phyloP scores from a whole-genome alignment of 2,888 invertebrate species.

The Biston stratarius region DNA sequence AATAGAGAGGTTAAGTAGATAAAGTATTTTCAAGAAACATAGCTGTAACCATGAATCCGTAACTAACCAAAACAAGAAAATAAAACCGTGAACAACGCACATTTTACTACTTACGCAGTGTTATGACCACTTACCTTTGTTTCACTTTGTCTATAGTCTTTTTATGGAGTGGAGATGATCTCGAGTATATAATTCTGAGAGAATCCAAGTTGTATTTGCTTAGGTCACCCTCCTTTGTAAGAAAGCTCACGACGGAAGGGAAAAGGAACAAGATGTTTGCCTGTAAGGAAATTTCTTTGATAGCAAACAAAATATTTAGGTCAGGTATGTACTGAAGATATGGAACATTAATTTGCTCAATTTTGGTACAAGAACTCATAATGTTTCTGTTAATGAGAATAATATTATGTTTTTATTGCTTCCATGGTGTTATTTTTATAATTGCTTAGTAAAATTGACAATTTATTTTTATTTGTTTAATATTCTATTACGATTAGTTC shows the following conservation, averaged over 20 bases:
- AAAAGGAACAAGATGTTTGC: slow-evolving; percentile 65
- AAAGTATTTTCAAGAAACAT: neutral
- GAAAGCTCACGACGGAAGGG: slow-evolving; percentile 59
- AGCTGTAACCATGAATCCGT: slow-evolving; percentile 28
- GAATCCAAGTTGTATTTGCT: slow-evolving; percentile 61
- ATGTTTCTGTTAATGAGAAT: too few species aligned
- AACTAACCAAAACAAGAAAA: slow-evolving; percentile 38
- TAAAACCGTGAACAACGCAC: slow-evolving; percentile 38
- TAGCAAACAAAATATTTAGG: slow-evolving; percentile 5
- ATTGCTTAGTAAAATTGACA: too few species aligned
- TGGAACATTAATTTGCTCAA: neutral
- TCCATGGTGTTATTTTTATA: too few species aligned
- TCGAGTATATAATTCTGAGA: slow-evolving; percentile 68
- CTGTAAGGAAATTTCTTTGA: slow-evolving; percentile 51
- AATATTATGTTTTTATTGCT: too few species aligned
- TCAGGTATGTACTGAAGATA: neutral
- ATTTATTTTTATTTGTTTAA: too few species aligned
- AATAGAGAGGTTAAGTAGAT: neutral
- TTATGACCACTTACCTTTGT: slow-evolving; percentile 56
- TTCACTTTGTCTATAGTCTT: slow-evolving; percentile 68
- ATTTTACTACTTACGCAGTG: slow-evolving; percentile 37
- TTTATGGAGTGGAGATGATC: slow-evolving; percentile 67
- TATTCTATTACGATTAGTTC: too few species aligned
- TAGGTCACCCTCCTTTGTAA: slow-evolving; percentile 59
- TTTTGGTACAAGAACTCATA: too few species aligned